Evolutionary conservation across 2,113 vertebrate species (phyloP).

Genomic region (Neogobius melanostomus): DNA sequence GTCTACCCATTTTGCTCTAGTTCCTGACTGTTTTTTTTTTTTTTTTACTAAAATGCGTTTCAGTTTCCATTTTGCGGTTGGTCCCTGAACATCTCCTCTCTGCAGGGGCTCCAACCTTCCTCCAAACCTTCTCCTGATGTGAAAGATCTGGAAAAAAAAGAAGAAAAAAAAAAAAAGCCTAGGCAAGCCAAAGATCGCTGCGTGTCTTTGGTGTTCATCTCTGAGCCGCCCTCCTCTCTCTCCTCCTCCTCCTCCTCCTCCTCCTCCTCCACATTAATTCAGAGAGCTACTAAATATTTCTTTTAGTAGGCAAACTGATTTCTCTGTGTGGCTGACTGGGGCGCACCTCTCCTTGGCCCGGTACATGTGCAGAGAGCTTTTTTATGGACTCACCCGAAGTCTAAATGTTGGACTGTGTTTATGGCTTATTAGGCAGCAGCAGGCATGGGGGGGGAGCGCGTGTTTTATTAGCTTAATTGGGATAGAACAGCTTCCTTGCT

Average conservation of each 20-base stretch:
- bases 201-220: slow-evolving; percentile 43
- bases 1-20: background rate
- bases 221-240: slow-evolving; percentile 17
- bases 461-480: slow-evolving; percentile 77
- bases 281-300: slow-evolving; percentile 70
- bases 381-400: slow-evolving; percentile 69
- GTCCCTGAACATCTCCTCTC: slow-evolving; percentile 30
- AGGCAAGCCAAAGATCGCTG: slow-evolving; percentile 22
- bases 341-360: slow-evolving; percentile 54
- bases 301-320: slow-evolving; percentile 62
- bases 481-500: slow-evolving; percentile 74
- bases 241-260: slow-evolving; percentile 33
- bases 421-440: slow-evolving; percentile 73
- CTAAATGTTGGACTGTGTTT: slow-evolving; percentile 75
- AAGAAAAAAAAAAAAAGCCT: background rate
- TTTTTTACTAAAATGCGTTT: slow-evolving; percentile 5
- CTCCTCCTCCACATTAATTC: slow-evolving; percentile 57
- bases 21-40: slow-evolving; percentile 6
- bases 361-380: slow-evolving; percentile 66
- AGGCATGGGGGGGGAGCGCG: slow-evolving; percentile 53
- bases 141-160: background rate
- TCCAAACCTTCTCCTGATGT: slow-evolving; percentile 32
- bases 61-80: background rate
- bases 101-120: slow-evolving; percentile 39
- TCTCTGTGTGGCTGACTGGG: slow-evolving; percentile 30